Conservation (phyloP, 2,888 invertebrate genomes). For the Coleophora flavipennella region DNA sequence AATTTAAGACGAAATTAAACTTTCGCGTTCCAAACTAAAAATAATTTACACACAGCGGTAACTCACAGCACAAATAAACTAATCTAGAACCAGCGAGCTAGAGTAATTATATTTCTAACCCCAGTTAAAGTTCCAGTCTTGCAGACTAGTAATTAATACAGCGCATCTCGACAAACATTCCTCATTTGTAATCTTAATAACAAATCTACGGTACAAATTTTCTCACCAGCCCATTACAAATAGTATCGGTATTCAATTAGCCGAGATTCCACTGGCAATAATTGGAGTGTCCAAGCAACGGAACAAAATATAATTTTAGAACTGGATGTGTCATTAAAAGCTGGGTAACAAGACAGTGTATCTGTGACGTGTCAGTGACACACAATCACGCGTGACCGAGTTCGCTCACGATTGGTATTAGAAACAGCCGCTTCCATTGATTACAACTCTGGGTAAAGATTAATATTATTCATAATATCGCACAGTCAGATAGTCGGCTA, state of each 20-base stretch:
- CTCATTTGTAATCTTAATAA: conserved; percentile 58
- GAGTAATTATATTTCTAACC: no score
- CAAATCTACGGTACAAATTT: conserved; percentile 51
- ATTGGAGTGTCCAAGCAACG: conserved; percentile 29
- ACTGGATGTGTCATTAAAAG: background rate
- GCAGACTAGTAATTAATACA: conserved; percentile 12
- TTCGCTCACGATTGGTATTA: no score
- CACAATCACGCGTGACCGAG: background rate
- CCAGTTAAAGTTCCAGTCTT: conserved; percentile 2
- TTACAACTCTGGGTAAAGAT: conserved; percentile 19
- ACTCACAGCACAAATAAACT: no score
- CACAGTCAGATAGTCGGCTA: conserved; percentile 35
- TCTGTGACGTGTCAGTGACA: background rate
- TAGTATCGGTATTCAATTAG: conserved; percentile 54
- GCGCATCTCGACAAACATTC: conserved; percentile 36
- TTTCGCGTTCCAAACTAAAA: conserved; percentile 8
- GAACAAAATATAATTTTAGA: background rate
- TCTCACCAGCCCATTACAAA: conserved; percentile 47
- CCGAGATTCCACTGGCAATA: conserved; percentile 35
- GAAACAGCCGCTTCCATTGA: background rate
- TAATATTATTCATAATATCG: conserved; percentile 43
- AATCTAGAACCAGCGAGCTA: no score
- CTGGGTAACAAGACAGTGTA: background rate
- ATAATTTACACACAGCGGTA: background rate
- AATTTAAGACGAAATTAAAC: no score